phyloP scores from a whole-genome alignment of 2,113 vertebrate genomes.

The Pedionomus torquatus region DNA sequence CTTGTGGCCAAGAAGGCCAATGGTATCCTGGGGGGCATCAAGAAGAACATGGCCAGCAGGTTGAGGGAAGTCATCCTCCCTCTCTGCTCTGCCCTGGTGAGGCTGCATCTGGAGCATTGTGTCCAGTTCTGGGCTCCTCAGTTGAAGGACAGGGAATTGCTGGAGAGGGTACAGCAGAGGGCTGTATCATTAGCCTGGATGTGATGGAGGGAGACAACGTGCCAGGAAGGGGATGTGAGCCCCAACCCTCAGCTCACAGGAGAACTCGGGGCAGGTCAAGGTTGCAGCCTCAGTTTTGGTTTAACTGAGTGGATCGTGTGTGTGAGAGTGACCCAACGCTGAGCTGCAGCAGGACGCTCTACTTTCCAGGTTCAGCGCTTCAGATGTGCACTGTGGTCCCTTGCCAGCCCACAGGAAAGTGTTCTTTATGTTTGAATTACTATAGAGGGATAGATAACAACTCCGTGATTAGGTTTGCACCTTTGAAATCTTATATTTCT shows the following conservation, averaged over 20 bases:
- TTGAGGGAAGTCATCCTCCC: too few relatives aligned
- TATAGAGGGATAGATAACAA: background rate
- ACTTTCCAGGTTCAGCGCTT: background rate
- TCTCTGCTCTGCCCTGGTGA: too few relatives aligned
- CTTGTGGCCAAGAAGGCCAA: too few relatives aligned
- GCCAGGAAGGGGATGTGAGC: background rate
- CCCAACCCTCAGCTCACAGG: background rate
- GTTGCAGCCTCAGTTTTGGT: too few relatives aligned
- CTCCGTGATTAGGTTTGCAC: slow-evolving; percentile 11
- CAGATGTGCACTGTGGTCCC: background rate
- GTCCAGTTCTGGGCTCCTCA: too few relatives aligned
- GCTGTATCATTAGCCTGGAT: background rate
- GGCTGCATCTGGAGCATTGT: too few relatives aligned
- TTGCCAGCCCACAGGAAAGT: background rate
- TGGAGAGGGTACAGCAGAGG: too few relatives aligned
- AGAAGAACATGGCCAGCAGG: too few relatives aligned
- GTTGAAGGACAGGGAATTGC: too few relatives aligned
- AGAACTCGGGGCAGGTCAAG: background rate
- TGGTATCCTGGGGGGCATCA: too few relatives aligned
- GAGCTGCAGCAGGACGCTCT: background rate
- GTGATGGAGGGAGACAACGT: background rate
- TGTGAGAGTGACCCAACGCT: background rate
- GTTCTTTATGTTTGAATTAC: slow-evolving; percentile 7
- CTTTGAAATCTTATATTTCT: slow-evolving; percentile 38
- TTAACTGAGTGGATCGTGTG: background rate